Base-by-base conservation (phyloP, 2,113 vertebrate species). In the Mustela nigripes region DNA sequence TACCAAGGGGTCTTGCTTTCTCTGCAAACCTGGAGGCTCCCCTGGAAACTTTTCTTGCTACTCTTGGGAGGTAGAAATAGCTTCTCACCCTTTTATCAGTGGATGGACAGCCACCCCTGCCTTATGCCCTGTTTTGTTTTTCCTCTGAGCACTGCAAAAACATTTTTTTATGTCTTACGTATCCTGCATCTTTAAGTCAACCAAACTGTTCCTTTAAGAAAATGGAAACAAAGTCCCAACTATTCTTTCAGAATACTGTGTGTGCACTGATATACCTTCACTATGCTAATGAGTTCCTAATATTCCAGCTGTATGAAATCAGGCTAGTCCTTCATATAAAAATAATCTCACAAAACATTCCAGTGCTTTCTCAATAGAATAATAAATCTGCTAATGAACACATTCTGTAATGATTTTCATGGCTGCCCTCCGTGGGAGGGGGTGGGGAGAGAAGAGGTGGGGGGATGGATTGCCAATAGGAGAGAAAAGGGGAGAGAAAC, bases 251-350 rank as follows among this genome's bases (percentile, higher is more conserved):
- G 90, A 97, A 95, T 63, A 86, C 83, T 60, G 16, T 65, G 87
- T 69, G 71, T 45, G 71, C 9, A 94, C 73, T 91, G 89, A 95
- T 89, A 95, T 89, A 94, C 65, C 91, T 67, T 62, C 97, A 98
- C 98, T 98, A 97, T 98, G 97, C 96, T 98, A 88, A 98, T 97
- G 95, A 97, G 94, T 96, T 98, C 94, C 90, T 97, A 91, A 81
- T 97, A 60, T 28, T 95, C 18, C 79, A 97, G 76, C 92, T 95
- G 82, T 58, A 92, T 95, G 31, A 98, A 94, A 94, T 89, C 33
- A 18, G 69, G 74, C 69, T 94, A 97, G 73, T 82, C 97, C 86
- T 98, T 97, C 62, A 87, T 94, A 94, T 89, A 28, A 62, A 98
- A 97, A 98, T 96, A 98, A 97, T 45, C 81, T 94, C 94, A 92